phyloP scores from a whole-genome alignment of 2,113 vertebrate species.

The Nothocercus julius region DNA sequence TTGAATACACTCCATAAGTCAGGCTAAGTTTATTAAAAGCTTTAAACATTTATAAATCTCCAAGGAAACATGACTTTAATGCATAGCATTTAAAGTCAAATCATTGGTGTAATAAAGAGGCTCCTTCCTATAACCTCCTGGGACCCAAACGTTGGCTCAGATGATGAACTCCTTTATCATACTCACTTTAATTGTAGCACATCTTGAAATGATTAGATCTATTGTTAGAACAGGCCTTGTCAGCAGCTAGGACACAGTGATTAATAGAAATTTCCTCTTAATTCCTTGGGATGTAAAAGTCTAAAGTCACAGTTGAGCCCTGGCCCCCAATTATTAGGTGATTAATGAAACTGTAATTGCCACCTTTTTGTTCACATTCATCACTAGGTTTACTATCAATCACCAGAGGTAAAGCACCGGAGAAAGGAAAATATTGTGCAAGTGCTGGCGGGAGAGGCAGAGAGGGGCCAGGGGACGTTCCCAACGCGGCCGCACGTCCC shows the following conservation, averaged over 20 bases:
- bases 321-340: constrained; percentile 83
- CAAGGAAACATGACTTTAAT: constrained; percentile 74
- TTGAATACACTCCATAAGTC: neutral
- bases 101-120: constrained; percentile 79
- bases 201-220: constrained; percentile 74
- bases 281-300: constrained; percentile 79
- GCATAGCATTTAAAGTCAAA: constrained; percentile 79
- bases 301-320: constrained; percentile 78
- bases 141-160: constrained; percentile 79
- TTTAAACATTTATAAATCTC: constrained; percentile 79
- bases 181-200: constrained; percentile 83
- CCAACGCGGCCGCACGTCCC: neutral
- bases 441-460: neutral
- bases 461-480: neutral
- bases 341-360: constrained; percentile 86
- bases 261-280: constrained; percentile 78
- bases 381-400: constrained; percentile 78
- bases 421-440: constrained; percentile 55
- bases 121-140: constrained; percentile 59
- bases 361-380: constrained; percentile 72
- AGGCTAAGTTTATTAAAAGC: constrained; percentile 80
- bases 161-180: constrained; percentile 85
- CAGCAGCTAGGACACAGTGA: constrained; percentile 66
- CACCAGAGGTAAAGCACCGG: constrained; percentile 45
- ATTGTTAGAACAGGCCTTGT: constrained; percentile 86